A percentile compares a stretch with the other conserved stretches of the same genome.
Conservation (phyloP, 2,797 vertebrate genomes). For the Pelochelys cantorii region DNA sequence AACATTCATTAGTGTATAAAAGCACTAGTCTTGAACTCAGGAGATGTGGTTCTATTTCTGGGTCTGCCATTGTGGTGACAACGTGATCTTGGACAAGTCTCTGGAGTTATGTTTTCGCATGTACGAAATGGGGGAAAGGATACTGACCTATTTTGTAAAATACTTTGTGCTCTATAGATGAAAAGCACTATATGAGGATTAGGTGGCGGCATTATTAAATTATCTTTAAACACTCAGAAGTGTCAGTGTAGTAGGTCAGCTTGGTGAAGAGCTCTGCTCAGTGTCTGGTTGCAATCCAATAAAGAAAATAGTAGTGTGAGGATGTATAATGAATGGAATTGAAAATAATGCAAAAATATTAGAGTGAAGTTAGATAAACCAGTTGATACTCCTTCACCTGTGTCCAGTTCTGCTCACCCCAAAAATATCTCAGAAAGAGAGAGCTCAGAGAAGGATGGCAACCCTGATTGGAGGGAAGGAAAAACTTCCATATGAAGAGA, state of each 20-base stretch:
- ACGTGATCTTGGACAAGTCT: not conserved
- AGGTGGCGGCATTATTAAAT: not conserved
- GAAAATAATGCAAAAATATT: not conserved
- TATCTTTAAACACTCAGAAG: not conserved
- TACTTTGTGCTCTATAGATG: not conserved
- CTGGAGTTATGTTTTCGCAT: not conserved
- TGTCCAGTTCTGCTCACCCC: not conserved
- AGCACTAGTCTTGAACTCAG: not conserved
- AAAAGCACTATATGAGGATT: not conserved
- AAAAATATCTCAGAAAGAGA: not conserved
- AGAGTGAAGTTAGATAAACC: not conserved
- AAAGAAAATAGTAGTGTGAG: not conserved
- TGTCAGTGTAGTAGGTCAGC: not conserved
- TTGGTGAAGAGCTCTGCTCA: not conserved
- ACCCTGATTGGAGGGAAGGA: not conserved
- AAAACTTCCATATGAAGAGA: not conserved
- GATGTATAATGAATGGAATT: not conserved
- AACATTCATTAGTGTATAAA: not conserved
- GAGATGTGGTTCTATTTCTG: not conserved
- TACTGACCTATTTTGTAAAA: not conserved
- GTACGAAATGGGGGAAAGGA: not conserved
- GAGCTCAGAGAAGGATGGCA: accelerated
- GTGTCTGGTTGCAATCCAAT: not conserved
- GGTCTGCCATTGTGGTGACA: not conserved
- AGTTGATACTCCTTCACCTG: not conserved